A percentile compares a stretch with the other conserved stretches of the same genome.
These are phyloP conservation scores for Pseudoips prasinana DNA, from an alignment of 2,888 invertebrate species.

Conservation along the genomic window DNA sequence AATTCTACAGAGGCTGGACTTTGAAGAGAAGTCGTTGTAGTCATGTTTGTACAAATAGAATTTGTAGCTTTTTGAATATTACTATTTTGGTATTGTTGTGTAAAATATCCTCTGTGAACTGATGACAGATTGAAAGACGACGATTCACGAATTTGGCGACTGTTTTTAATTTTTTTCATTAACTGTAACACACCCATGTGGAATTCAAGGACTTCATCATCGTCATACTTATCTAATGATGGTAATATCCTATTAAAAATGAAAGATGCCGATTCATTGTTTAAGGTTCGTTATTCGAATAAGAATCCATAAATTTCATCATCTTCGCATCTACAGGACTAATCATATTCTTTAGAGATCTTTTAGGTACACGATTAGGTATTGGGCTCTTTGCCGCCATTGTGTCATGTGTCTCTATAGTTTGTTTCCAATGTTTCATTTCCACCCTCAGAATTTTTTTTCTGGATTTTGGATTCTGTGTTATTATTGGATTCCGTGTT, in stretches of 20 bases:
- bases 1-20: slow-evolving; percentile 16
- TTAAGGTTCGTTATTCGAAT: slow-evolving; percentile 19
- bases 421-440: slow-evolving; percentile 18
- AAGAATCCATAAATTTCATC: slow-evolving; percentile 20
- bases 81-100: slow-evolving; percentile 26
- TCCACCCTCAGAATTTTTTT: slow-evolving; percentile 15
- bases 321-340: slow-evolving; percentile 18
- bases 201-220: slow-evolving; percentile 33
- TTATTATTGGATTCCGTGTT: slow-evolving; percentile 13
- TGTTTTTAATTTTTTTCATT: slow-evolving; percentile 22
- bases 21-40: slow-evolving; percentile 17
- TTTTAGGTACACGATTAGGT: slow-evolving; percentile 8
- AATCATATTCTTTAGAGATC: slow-evolving; percentile 11
- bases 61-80: slow-evolving; percentile 24
- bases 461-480: slow-evolving; percentile 12
- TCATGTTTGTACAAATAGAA: slow-evolving; percentile 28
- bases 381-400: slow-evolving; percentile 14
- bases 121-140: slow-evolving; percentile 24
- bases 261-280: slow-evolving; percentile 17
- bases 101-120: slow-evolving; percentile 28
- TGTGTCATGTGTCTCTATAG: slow-evolving; percentile 9
- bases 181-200: slow-evolving; percentile 31
- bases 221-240: slow-evolving; percentile 26
- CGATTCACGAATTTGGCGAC: slow-evolving; percentile 15
- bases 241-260: slow-evolving; percentile 29